A percentile compares a stretch with the other conserved stretches of the same genome.
Conservation (phyloP, 2,113 vertebrate species). For the Oreochromis niloticus region DNA sequence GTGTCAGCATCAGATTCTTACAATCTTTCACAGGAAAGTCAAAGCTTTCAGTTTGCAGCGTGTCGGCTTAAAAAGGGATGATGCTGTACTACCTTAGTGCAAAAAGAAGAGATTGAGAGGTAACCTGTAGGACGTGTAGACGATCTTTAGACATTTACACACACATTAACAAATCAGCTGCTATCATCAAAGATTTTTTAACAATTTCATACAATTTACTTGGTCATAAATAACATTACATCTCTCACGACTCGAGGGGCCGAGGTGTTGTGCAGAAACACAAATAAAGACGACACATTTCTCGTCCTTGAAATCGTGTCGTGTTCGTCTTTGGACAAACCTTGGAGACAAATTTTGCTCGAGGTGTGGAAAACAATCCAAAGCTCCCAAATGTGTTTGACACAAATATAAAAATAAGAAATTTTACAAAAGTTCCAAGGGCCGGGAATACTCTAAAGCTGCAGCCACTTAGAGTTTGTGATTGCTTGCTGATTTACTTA, state of each 20-base stretch:
- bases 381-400: background rate
- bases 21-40: background rate
- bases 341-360: background rate
- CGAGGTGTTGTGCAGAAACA: background rate
- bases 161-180: background rate
- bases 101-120: slow-evolving; percentile 51
- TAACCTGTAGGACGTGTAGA: slow-evolving; percentile 11
- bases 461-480: background rate
- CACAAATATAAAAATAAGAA: background rate
- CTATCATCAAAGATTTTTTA: background rate
- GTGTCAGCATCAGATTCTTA: background rate
- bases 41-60: slow-evolving; percentile 4
- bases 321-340: slow-evolving; percentile 3
- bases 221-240: background rate
- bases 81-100: slow-evolving; percentile 46
- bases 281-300: background rate
- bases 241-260: background rate
- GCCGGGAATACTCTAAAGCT: background rate
- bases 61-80: background rate
- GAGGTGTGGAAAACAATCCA: background rate
- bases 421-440: background rate
- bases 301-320: background rate
- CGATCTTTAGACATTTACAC: background rate
- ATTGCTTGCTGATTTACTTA: slow-evolving; percentile 8
- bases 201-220: background rate